These are phyloP conservation scores for Mobula birostris DNA, from an alignment of 2,113 vertebrate genomes.

Conservation along the genomic window DNA sequence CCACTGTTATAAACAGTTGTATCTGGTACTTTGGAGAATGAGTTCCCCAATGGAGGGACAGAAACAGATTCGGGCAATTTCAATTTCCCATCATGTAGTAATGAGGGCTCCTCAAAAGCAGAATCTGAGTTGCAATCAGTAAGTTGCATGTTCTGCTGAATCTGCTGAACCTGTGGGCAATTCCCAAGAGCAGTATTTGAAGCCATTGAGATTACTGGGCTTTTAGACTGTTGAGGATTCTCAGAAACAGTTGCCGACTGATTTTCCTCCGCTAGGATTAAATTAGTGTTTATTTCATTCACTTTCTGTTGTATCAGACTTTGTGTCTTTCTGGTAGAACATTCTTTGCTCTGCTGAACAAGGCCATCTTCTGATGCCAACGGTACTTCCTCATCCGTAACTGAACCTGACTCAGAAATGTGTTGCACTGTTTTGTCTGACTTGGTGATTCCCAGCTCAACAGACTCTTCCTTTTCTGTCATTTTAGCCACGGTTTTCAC, in stretches of 20 bases:
- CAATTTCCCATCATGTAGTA: constrained; percentile 44
- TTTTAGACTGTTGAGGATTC: neutral
- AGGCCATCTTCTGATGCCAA: neutral
- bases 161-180: neutral
- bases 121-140: constrained; percentile 40
- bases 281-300: constrained; percentile 3
- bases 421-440: neutral
- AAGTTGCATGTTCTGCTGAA: constrained; percentile 38
- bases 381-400: neutral
- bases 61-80: constrained; percentile 45
- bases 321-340: neutral
- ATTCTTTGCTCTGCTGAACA: neutral
- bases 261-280: neutral
- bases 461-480: neutral
- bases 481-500: neutral
- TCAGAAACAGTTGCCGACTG: neutral
- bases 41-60: constrained; percentile 51
- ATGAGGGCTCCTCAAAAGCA: constrained; percentile 49
- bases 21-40: constrained; percentile 61
- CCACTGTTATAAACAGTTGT: constrained; percentile 62
- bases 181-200: neutral
- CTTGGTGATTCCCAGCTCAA: neutral
- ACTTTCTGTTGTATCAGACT: neutral
- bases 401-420: too few species aligned
- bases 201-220: neutral